Conservation (phyloP, 2,888 invertebrate species). For the Spatulosminthurus flaviceps region DNA sequence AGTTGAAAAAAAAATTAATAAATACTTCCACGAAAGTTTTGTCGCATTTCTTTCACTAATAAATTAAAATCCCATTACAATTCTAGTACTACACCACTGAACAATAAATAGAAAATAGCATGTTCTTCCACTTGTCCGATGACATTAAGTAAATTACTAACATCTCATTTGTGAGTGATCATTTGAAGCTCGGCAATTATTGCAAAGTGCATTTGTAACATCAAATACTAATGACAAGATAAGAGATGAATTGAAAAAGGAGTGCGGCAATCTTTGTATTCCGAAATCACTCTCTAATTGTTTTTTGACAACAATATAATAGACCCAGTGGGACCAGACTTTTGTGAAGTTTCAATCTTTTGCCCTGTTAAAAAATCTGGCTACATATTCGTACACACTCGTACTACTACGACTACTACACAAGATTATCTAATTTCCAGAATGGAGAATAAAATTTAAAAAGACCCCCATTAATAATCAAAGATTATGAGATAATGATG, state of each 20-base stretch:
- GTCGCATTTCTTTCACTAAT: too few species aligned
- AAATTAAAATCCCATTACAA: too few species aligned
- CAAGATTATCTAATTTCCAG: not conserved
- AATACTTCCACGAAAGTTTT: too few species aligned
- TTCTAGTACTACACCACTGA: too few species aligned
- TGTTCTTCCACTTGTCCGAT: too few species aligned
- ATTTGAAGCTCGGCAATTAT: not conserved
- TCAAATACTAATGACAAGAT: not conserved
- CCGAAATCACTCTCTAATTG: not conserved
- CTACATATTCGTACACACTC: too few species aligned
- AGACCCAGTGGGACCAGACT: not conserved
- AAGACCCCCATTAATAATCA: slow-evolving; percentile 25
- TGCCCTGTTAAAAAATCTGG: too few species aligned
- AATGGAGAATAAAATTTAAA: not conserved
- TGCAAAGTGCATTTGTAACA: not conserved
- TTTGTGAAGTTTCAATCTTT: not conserved
- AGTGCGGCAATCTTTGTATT: slow-evolving; percentile 1
- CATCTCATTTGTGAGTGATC: too few species aligned
- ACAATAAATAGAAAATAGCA: too few species aligned
- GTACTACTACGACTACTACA: not conserved
- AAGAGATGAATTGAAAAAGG: slow-evolving; percentile 18
- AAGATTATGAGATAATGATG: slow-evolving; percentile 64
- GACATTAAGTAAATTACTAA: too few species aligned
- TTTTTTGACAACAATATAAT: not conserved
- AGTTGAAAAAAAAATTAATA: too few species aligned